Evolutionary conservation across 2,113 vertebrate genomes (phyloP), one percentile per base, ranked within the genome.

Genomic region (Silurus meridionalis): DNA sequence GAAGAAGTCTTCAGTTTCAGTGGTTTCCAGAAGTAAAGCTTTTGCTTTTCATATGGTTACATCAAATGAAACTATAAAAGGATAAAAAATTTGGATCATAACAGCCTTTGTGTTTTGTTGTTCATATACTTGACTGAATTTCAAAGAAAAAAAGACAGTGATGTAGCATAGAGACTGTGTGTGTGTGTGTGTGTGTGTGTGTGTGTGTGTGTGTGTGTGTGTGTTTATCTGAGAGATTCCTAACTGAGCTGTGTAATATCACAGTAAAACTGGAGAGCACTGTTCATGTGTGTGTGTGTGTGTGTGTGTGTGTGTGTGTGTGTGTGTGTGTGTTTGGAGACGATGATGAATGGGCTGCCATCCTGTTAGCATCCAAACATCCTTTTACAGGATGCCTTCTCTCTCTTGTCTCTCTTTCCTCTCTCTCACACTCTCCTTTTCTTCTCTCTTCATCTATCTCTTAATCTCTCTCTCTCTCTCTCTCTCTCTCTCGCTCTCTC

Each of bases 191-290:
- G 74, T 8, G 6, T 64, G 72, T 60, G 50, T 58, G 86, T 57
- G 52, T 83, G 81, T 58, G 69, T 84, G 85, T 87, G 86, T 80
- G 61, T 80, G 78, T 66, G 83, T 63, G 57, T 37, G 17, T 83
- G 58, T 86, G 67, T 71, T 71, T 71, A 71, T 46, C 28, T 71
- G 28, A 46, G 28, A 71, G 67, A 71, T 71, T 71, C 67, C 67
- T 71, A 71, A 46, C 28, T 7, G 67, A 46, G 67, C 67, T 71
- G 67, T 8, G 28, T 15, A 46, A 46, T 71, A 46, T 71, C 67
- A 71, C 28, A 69, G 37, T 46, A 71, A 71, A 71, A 71, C 28
- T 46, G 67, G 15, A 46, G 67, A 46, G 28, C 28, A 8, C 67
- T 71, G n/a, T n/a, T 23, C 21, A 9, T 64, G 7, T n/a, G 0